phyloP scores from a whole-genome alignment of 2,113 vertebrate species.

The Nasalis larvatus region DNA sequence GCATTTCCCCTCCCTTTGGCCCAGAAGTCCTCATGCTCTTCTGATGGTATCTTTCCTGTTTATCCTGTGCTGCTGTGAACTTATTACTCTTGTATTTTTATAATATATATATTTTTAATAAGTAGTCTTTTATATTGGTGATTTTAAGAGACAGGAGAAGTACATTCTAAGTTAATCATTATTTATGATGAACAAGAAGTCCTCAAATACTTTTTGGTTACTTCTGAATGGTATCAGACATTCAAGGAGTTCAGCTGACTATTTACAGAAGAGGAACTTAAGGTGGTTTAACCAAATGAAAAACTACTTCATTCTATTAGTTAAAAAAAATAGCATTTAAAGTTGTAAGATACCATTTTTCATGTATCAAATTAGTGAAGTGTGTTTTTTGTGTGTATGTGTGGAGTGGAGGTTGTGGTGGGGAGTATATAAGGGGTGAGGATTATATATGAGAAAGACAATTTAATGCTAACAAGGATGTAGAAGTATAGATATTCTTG shows the following conservation, averaged over 20 bases:
- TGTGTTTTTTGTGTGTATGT: background rate
- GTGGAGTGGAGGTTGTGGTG: background rate
- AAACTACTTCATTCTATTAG: constrained; percentile 18
- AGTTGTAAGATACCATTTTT: constrained; percentile 25
- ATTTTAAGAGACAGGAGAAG: constrained; percentile 10
- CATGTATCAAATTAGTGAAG: background rate
- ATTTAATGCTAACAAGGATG: background rate
- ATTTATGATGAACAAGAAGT: constrained; percentile 13
- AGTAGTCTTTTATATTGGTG: background rate
- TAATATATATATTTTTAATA: background rate
- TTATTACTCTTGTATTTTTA: constrained; percentile 33
- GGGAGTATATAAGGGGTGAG: background rate
- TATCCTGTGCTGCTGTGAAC: background rate
- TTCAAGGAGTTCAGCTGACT: constrained; percentile 34
- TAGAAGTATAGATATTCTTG: background rate
- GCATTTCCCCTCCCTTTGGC: no score
- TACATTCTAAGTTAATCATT: background rate
- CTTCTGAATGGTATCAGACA: constrained; percentile 34
- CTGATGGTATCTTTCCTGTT: background rate
- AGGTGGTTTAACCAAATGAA: constrained; percentile 33
- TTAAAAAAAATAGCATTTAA: constrained; percentile 35
- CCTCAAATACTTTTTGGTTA: constrained; percentile 8
- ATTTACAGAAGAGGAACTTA: background rate
- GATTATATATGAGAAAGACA: background rate
- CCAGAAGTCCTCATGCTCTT: background rate